Base-by-base conservation (phyloP, 2,113 vertebrate species). In the Microcebus ravelobensis region DNA sequence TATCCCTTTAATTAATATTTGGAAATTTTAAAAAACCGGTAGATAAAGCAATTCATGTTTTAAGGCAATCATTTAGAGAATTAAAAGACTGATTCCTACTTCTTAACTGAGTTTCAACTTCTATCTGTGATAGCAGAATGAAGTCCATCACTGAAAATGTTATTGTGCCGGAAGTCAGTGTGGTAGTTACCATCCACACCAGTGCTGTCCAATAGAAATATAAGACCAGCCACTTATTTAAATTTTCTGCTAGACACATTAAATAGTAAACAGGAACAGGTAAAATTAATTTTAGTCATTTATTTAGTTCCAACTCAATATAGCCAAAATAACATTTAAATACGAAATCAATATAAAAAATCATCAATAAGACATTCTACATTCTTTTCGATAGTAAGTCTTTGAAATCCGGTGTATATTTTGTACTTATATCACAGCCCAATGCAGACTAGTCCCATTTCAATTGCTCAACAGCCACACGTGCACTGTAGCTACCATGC, bases 321-420 rank as follows among this genome's bases (percentile, higher is more conserved):
- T 36, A 90, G 27, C 36, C 45, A 85, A 93, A 96, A 95, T 91
- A 73, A 14, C 52, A 82, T 79, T 73, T 83, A 71, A 83, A 87
- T 59, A 31, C 67, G 34, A 83, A 92, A 86, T 83, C 50, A 73
- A 61, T 87, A 80, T 18, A 4, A 73, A 76, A 96, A 91, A 23
- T 67, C 29, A 79, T n/a, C 88, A 52, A 10, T 84, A 65, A 87
- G 15, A 95, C 71, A 59, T 0, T 83, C 29, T 83, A 59, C 14
- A 17, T 73, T 55, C 34, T 74, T 92, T 73, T 73, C 21, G 61
- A 12, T 36, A 57, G 25, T 25, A 67, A 63, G 55, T 67, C 55
- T 92, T 89, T 29, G 12, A 90, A 95, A 20, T 45, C 48, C 13
- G 5, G 20, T 25, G 5, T 87, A 7, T 8, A 45, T 36, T 71